These are phyloP conservation scores for Plagodis dolabraria DNA, from an alignment of 2,888 invertebrate genomes.

Conservation along the genomic window DNA sequence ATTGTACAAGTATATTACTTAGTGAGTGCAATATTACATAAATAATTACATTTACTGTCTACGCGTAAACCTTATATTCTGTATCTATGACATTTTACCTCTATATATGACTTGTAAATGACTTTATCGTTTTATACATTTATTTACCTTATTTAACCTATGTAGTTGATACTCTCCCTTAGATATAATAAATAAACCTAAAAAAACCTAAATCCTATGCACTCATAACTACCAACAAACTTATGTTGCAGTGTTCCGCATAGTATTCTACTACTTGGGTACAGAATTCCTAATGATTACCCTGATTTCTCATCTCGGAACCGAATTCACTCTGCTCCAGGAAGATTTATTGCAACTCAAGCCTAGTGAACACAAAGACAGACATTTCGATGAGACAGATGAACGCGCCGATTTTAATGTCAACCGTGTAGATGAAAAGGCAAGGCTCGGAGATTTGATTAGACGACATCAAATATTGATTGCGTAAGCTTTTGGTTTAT, in stretches of 20 bases:
- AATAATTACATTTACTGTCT: no score
- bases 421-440: slow-evolving; percentile 8
- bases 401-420: slow-evolving; percentile 6
- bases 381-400: slow-evolving; percentile 5
- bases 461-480: slow-evolving; percentile 58
- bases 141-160: no score
- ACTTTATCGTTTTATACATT: no score
- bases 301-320: slow-evolving; percentile 55
- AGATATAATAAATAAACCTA: no score
- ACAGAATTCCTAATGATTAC: slow-evolving; percentile 57
- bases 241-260: slow-evolving; percentile 51
- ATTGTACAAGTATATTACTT: no score
- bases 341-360: slow-evolving; percentile 51
- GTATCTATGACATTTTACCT: no score
- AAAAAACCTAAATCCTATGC: no score
- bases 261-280: slow-evolving; percentile 53
- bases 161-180: no score
- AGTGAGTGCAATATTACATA: no score
- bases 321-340: slow-evolving; percentile 54
- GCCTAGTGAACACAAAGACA: slow-evolving; percentile 28
- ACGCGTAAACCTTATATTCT: no score
- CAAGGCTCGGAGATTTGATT: slow-evolving; percentile 37
- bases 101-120: no score
- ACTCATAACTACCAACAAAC: background rate
- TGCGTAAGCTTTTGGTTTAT: slow-evolving; percentile 43